A percentile compares a stretch with the other conserved stretches of the same genome.
Evolutionary conservation across 1,140 invertebrate genomes (phyloP).

Genomic region (Microvelia longipes): DNA sequence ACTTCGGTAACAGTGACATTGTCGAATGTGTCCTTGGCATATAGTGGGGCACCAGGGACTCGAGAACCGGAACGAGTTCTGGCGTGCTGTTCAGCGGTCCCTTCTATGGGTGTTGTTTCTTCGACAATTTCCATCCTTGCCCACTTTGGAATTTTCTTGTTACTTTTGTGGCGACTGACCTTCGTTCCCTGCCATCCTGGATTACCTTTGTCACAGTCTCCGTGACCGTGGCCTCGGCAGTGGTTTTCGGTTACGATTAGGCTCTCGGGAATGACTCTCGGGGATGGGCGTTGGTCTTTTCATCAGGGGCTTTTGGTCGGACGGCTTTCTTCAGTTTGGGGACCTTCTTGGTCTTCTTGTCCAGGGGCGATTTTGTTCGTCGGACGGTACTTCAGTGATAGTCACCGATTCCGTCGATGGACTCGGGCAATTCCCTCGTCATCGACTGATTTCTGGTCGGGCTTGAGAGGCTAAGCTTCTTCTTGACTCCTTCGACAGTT

Average conservation of each 20-base stretch:
- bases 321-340: constrained; percentile 8
- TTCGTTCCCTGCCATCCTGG: constrained; percentile 15
- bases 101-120: constrained; percentile 10
- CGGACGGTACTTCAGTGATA: constrained; percentile 24
- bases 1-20: constrained; percentile 20
- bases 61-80: constrained; percentile 13
- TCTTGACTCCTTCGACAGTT: constrained; percentile 13
- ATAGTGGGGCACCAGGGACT: constrained; percentile 11
- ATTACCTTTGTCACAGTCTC: constrained; percentile 21
- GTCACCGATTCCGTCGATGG: constrained; percentile 14
- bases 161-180: constrained; percentile 29
- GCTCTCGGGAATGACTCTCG: constrained; percentile 10
- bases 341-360: constrained; percentile 13
- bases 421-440: constrained; percentile 10
- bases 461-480: constrained; percentile 10
- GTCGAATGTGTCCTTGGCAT: constrained; percentile 16
- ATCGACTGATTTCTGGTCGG: constrained; percentile 8
- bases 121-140: constrained; percentile 9
- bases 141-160: constrained; percentile 11
- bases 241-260: constrained; percentile 7
- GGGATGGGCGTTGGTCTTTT: constrained; percentile 11
- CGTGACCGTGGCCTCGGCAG: constrained; percentile 8
- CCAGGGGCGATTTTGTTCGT: constrained; percentile 10
- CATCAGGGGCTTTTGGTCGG: constrained; percentile 6
- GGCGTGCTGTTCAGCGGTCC: constrained; percentile 8